phyloP scores from a whole-genome alignment of 92 coral and sea anemone genomes.

The Heliopora coerulea region DNA sequence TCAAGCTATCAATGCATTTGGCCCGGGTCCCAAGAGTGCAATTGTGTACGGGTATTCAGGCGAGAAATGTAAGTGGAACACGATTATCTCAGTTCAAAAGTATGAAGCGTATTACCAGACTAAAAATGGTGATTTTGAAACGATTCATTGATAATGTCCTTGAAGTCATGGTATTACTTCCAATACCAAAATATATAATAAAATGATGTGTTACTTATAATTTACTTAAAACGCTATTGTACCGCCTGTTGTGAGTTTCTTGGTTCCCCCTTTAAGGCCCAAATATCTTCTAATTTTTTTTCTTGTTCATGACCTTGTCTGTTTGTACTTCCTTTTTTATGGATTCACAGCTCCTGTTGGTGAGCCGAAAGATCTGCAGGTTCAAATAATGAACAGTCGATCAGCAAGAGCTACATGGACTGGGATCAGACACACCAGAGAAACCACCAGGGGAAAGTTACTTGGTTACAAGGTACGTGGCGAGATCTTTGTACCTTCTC shows the following conservation, averaged over 20 bases:
- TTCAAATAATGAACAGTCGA: constrained; percentile 70
- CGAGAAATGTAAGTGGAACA: constrained; percentile 69
- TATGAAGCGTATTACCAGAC: too few species aligned
- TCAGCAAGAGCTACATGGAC: constrained; percentile 94
- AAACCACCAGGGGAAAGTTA: constrained; percentile 71
- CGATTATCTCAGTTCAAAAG: too few species aligned
- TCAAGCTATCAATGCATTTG: constrained; percentile 81
- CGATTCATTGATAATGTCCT: too few species aligned
- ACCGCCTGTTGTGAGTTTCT: too few species aligned
- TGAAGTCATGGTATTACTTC: too few species aligned
- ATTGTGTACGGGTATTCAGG: constrained; percentile 76
- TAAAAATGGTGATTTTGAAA: too few species aligned
- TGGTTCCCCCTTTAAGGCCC: too few species aligned
- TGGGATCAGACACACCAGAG: constrained; percentile 58
- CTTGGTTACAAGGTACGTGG: constrained; percentile 88
- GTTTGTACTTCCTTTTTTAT: not conserved
- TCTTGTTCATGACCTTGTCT: not conserved
- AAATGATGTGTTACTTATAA: too few species aligned
- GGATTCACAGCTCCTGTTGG: constrained; percentile 68
- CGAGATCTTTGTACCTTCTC: not conserved
- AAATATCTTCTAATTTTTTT: too few species aligned
- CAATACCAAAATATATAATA: too few species aligned
- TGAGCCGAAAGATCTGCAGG: constrained; percentile 65
- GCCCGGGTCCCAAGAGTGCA: constrained; percentile 90
- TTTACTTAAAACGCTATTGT: too few species aligned